Evolutionary conservation across 2,888 invertebrate species (phyloP).

Genomic region (Ectobius pallidus): DNA sequence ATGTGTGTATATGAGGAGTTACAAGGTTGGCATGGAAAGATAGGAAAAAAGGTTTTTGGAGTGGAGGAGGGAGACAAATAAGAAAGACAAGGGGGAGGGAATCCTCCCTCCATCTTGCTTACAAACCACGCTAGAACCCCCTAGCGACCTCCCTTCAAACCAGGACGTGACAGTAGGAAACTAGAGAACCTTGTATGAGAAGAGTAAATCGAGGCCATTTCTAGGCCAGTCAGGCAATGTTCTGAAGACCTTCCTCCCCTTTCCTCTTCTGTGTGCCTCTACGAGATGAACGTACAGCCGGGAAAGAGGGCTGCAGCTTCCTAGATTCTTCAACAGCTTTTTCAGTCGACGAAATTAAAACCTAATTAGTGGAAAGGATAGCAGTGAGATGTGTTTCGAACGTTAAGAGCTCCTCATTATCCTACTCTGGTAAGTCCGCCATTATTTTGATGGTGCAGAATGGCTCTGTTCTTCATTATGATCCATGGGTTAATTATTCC

Average conservation of each 20-base stretch:
- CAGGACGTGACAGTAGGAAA: conserved; percentile 41
- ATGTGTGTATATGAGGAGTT: conserved; percentile 44
- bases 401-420: no score
- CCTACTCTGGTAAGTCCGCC: no score
- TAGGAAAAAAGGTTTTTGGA: conserved; percentile 8
- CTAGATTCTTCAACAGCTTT: no score
- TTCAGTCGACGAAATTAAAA: no score
- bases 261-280: no score
- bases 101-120: conserved; percentile 34
- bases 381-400: no score
- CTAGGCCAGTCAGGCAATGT: conserved; percentile 43
- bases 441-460: no score
- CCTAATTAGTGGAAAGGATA: no score
- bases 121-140: conserved; percentile 41
- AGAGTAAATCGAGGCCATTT: conserved; percentile 42
- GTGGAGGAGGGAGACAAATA: neutral
- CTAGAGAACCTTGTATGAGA: conserved; percentile 36
- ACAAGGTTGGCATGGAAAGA: conserved; percentile 36
- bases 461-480: no score
- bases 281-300: neutral
- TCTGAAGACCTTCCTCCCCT: conserved; percentile 37
- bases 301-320: no score
- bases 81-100: conserved; percentile 13
- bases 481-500: no score
- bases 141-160: conserved; percentile 43